phyloP scores from a whole-genome alignment of 2,797 vertebrate species.

The Picus viridis region DNA sequence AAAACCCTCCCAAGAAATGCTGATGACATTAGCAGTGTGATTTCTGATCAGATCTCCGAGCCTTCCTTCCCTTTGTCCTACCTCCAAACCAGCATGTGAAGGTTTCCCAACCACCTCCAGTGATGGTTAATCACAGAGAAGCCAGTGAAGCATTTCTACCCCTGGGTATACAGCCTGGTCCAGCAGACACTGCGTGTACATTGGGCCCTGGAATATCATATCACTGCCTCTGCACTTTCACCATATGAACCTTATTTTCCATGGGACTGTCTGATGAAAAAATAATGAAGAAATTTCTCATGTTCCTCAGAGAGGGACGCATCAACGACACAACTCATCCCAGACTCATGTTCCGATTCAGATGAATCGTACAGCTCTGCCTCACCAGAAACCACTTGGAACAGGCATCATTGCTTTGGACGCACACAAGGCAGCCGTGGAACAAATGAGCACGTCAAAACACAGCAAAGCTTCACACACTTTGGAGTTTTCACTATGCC shows the following conservation, averaged over 20 bases:
- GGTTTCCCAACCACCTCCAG: not conserved
- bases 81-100: not conserved
- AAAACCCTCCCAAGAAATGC: not conserved
- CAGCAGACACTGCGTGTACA: not conserved
- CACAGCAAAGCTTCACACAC: not conserved
- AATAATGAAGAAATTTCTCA: slow-evolving; percentile 41
- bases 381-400: slow-evolving; percentile 60
- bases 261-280: not conserved
- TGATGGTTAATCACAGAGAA: slow-evolving; percentile 54
- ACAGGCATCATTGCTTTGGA: not conserved
- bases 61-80: not conserved
- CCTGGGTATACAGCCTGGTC: not conserved
- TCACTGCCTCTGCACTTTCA: not conserved
- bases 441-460: slow-evolving; percentile 20
- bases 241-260: not conserved
- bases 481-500: not conserved
- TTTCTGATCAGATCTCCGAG: slow-evolving; percentile 15
- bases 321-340: slow-evolving; percentile 38
- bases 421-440: not conserved
- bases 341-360: slow-evolving; percentile 57
- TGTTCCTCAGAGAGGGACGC: slow-evolving; percentile 32
- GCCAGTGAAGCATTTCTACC: slow-evolving; percentile 40
- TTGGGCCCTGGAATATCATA: not conserved
- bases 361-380: slow-evolving; percentile 4
- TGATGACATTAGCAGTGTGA: not conserved